Conservation (phyloP, 2,797 vertebrate genomes). For the Intellagama lesueurii region DNA sequence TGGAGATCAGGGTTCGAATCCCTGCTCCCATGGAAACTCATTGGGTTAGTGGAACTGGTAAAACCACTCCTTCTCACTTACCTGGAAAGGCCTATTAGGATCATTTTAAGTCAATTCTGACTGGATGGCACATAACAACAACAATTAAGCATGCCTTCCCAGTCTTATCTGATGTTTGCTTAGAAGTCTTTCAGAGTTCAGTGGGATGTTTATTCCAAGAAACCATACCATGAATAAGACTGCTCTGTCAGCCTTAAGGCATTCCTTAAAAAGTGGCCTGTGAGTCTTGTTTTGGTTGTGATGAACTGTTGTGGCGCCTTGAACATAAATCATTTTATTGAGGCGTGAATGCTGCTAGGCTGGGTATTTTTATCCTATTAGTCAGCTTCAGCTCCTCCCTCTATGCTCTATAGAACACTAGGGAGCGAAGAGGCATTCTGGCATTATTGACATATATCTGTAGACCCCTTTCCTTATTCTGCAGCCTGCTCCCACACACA, state of each 20-base stretch:
- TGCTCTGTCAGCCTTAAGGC: neutral
- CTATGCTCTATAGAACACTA: no score
- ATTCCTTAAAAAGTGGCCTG: neutral
- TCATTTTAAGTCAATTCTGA: no score
- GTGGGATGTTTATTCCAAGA: neutral
- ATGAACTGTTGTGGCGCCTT: neutral
- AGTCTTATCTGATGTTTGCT: neutral
- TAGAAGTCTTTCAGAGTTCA: neutral
- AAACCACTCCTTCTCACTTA: no score
- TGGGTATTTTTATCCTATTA: neutral
- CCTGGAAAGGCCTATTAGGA: no score
- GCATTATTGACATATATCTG: neutral
- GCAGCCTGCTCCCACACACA: neutral
- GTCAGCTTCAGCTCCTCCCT: neutral
- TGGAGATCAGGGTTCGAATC: no score
- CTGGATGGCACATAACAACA: no score
- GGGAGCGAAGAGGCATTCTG: neutral
- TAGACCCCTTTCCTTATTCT: neutral
- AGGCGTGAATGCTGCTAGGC: neutral
- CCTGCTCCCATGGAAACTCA: no score
- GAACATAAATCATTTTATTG: neutral
- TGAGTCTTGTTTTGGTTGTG: neutral
- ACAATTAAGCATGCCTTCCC: neutral
- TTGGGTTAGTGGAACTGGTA: no score
- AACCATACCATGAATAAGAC: neutral